Conservation (phyloP, 1,140 invertebrate species). For the Leptinotarsa undecemlineata region DNA sequence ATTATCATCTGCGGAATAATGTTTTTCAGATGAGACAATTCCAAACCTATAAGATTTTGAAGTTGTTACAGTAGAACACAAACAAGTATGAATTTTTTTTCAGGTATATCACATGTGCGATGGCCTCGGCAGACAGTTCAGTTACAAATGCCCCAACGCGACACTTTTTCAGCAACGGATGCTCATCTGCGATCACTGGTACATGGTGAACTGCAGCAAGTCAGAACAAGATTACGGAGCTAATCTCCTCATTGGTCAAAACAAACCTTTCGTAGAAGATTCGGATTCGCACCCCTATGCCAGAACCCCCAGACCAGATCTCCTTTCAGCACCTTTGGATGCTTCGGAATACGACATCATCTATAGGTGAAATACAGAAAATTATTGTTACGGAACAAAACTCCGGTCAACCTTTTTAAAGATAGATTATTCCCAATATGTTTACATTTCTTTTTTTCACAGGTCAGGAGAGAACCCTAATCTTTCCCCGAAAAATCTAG, state of each 20-base stretch:
- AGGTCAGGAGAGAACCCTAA: slow-evolving; percentile 28
- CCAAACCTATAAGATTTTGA: no score
- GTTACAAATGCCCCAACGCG: slow-evolving; percentile 75
- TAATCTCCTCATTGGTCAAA: slow-evolving; percentile 70
- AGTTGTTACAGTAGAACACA: no score
- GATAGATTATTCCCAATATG: neutral
- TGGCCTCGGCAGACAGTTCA: slow-evolving; percentile 71
- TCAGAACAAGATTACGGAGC: slow-evolving; percentile 69
- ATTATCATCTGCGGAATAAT: no score
- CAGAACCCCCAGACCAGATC: slow-evolving; percentile 67
- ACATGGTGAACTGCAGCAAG: slow-evolving; percentile 78
- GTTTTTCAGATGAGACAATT: no score
- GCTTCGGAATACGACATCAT: slow-evolving; percentile 55
- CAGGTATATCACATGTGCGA: slow-evolving; percentile 81
- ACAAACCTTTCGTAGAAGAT: slow-evolving; percentile 71
- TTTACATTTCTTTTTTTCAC: neutral
- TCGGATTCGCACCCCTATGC: slow-evolving; percentile 60
- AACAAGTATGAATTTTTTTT: slow-evolving; percentile 28
- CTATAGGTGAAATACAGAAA: slow-evolving; percentile 24
- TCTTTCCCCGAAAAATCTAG: slow-evolving; percentile 36
- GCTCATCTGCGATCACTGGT: slow-evolving; percentile 80
- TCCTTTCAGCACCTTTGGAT: slow-evolving; percentile 63
- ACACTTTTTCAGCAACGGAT: slow-evolving; percentile 80
- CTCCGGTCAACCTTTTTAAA: neutral
- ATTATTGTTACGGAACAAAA: neutral